Conservation (phyloP, 2,888 invertebrate species). For the Terebella lapidaria region DNA sequence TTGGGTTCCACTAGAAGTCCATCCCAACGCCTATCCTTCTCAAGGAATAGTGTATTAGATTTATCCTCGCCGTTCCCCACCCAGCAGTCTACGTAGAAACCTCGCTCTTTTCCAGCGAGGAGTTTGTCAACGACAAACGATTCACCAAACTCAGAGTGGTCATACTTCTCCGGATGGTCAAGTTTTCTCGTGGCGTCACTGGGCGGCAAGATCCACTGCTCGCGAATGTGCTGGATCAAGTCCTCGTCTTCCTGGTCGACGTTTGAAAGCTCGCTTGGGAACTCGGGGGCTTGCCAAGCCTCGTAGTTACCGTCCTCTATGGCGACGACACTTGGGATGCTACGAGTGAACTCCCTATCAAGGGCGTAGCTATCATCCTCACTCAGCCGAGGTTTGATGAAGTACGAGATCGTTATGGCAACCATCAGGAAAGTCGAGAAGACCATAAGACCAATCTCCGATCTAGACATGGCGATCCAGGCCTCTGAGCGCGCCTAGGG, state of each 20-base stretch:
- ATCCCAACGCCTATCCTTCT: not conserved
- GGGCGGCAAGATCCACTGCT: not conserved
- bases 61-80: not conserved
- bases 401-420: not conserved
- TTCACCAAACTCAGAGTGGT: not conserved
- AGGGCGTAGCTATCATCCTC: not conserved
- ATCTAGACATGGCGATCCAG: not conserved
- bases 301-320: not conserved
- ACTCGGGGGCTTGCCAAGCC: not conserved
- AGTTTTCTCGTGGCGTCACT: not conserved
- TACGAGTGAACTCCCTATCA: not conserved
- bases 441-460: not conserved
- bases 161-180: not conserved
- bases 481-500: too few species aligned
- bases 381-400: not conserved
- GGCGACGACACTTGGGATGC: not conserved
- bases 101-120: not conserved
- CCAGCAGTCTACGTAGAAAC: not conserved
- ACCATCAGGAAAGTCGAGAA: not conserved
- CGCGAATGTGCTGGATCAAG: not conserved
- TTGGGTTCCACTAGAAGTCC: constrained; percentile 1
- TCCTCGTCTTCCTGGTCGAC: not conserved
- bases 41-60: constrained; percentile 1
- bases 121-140: not conserved
- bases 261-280: not conserved